These are phyloP conservation scores for Endomychus coccineus DNA, from an alignment of 2,888 invertebrate species.

Conservation along the genomic window DNA sequence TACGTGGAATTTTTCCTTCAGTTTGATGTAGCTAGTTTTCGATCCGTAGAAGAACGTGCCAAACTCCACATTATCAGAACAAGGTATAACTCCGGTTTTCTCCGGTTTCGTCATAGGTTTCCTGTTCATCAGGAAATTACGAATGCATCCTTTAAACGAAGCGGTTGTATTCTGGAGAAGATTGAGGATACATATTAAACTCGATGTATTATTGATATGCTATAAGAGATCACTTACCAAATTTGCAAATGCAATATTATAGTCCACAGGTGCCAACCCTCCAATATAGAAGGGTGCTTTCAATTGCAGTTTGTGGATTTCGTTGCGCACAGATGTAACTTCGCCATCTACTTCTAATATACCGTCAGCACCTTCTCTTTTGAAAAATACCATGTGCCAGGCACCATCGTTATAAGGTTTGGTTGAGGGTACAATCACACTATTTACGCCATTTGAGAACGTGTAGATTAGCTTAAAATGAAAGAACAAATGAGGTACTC, in stretches of 20 bases:
- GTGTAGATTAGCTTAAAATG: slow-evolving; percentile 55
- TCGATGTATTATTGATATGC: background rate
- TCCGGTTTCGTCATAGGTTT: slow-evolving; percentile 56
- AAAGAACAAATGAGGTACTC: no score
- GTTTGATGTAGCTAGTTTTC: slow-evolving; percentile 62
- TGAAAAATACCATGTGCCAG: slow-evolving; percentile 73
- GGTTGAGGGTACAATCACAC: slow-evolving; percentile 47
- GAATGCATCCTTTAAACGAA: slow-evolving; percentile 80
- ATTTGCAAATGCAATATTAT: slow-evolving; percentile 40
- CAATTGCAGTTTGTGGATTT: slow-evolving; percentile 50
- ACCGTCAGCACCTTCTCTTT: slow-evolving; percentile 52
- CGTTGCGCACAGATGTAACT: slow-evolving; percentile 38
- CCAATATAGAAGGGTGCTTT: slow-evolving; percentile 73
- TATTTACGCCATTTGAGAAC: slow-evolving; percentile 63
- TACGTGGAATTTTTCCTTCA: slow-evolving; percentile 67
- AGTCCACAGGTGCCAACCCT: slow-evolving; percentile 55
- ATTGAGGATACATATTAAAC: background rate
- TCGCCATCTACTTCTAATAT: slow-evolving; percentile 48
- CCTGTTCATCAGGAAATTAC: slow-evolving; percentile 65
- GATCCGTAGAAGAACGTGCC: slow-evolving; percentile 80
- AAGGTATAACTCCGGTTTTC: slow-evolving; percentile 62
- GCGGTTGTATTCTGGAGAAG: slow-evolving; percentile 42
- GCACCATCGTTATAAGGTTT: slow-evolving; percentile 60
- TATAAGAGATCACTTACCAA: slow-evolving; percentile 25
- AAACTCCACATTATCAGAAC: slow-evolving; percentile 68